Evolutionary conservation across 2,797 vertebrate species (phyloP), one percentile per base, ranked within the genome.

Genomic region (Peromyscus aztecus): DNA sequence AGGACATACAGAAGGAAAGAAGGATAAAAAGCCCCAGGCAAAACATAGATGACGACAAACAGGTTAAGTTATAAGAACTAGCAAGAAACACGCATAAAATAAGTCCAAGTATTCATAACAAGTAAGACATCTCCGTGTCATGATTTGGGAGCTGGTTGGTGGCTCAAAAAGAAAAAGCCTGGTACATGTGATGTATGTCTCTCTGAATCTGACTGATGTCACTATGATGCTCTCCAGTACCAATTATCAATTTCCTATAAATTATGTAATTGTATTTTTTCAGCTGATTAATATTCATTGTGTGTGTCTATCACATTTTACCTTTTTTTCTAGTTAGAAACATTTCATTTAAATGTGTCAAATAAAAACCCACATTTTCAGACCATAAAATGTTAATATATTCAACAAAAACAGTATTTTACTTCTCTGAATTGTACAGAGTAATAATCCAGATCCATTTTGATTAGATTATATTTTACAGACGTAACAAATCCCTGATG

Each of bases 281-380:
- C n/a, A 71, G n/a, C 34, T 37, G 69, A 80, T 29, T 55, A 23
- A 55, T 80, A 55, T 80, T 80, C 4, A 81, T 57, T 55, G 19
- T 37, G 11, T 78, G 46, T 24, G 24, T 81, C 77, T 80, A 23
- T 55, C 34, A 80, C 77, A 55, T n/a, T 23, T 80, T n/a, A n/a
- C 49, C 31, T 27, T 11, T 78, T 80, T 55, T 65, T 17, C 98
- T 98, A 98, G 97, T 98, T 98, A 98, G 98, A 99, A 98, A 98
- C 98, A 98, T 98, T 97, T 99, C 98, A 98, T 98, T 99, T 97
- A 97, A 99, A 98, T 98, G 98, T 98, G 98, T 98, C 98, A 97
- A 98, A 99, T 98, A 99, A 99, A 98, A 98, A 98, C 98, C 98
- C 98, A 98, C 96, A 98, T 98, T 98, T 98, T 98, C 93, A 90